Base-by-base conservation (phyloP, 2,888 invertebrate species). In the Clusia tigrina region DNA sequence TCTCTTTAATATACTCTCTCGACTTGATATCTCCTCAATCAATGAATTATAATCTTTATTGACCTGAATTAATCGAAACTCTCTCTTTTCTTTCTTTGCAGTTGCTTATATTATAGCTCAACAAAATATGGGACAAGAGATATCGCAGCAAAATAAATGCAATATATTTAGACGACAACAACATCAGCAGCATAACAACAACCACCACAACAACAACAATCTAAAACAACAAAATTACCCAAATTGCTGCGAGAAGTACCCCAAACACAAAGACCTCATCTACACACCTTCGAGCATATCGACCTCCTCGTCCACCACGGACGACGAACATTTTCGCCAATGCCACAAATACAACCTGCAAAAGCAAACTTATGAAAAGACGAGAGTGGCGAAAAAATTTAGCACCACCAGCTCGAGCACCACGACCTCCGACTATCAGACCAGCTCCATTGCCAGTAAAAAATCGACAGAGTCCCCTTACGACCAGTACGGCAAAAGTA, bases 61-160 rank as follows among this genome's bases (percentile, higher is more conserved):
- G 32, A 20, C 38, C 24, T 60, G n/a, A 42, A 42, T 42, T 42
- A 5, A 26, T 32, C 20, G n/a, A 18, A n/a, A 51, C 51, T 37
- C n/a, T 38, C 5, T 56, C 54, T 65, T n/a, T 46, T 65, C 32
- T 58, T 18, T n/a, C n/a, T 23, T 78, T 73, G 0, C 62, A 76
- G 76, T 68, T 72, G 72, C 73, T 70, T 70, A 67, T 70, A 76
- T 76, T 74, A 68, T 66, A 65, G 60, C 69, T 70, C 66, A 66
- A 74, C 71, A 73, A 82, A 84, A 82, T 82, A 84, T 84, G 84
- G 84, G 84, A 80, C 84, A 84, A 76, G 84, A 84, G 82, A 81
- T 83, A 81, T 84, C 84, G 66, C 79, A 83, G 62, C 82, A 83
- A 72, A 74, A 70, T 69, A 74, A 72, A 72, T 72, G 71, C 67